Evolutionary conservation across 1,140 invertebrate genomes (phyloP).

Genomic region (Drosophila pruinosa): DNA sequence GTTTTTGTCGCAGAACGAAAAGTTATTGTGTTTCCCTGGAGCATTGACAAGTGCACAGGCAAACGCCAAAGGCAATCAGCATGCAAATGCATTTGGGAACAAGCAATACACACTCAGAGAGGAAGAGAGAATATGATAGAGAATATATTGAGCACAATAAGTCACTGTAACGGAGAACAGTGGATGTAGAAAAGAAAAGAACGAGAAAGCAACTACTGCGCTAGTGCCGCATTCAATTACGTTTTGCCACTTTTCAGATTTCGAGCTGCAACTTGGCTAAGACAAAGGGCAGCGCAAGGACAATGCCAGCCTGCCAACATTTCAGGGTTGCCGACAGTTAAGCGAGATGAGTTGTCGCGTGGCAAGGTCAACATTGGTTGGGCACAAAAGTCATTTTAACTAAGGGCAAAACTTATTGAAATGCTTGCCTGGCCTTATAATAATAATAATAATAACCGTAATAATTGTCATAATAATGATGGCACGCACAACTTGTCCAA

Average conservation of each 20-base stretch:
- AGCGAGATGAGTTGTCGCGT: neutral
- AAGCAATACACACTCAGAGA: neutral
- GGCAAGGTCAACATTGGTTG: conserved; percentile 45
- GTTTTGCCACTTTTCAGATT: conserved; percentile 30
- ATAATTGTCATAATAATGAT: conserved; percentile 20
- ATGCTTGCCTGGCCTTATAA: conserved; percentile 9
- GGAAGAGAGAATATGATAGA: neutral
- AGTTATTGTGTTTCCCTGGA: conserved; percentile 41
- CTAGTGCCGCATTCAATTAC: conserved; percentile 32
- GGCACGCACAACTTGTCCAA: conserved; percentile 27
- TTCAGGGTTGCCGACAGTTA: conserved; percentile 37
- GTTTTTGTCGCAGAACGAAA: conserved; percentile 18
- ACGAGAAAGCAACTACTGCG: conserved; percentile 3
- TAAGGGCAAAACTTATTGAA: conserved; percentile 18
- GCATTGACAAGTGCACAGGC: neutral
- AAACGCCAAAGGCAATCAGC: conserved; percentile 51
- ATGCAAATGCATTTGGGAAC: conserved; percentile 65
- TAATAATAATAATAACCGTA: conserved; percentile 14
- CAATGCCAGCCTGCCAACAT: conserved; percentile 49
- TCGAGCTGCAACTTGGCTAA: conserved; percentile 8
- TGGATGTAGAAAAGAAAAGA: conserved; percentile 1
- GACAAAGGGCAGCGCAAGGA: conserved; percentile 68
- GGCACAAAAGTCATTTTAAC: neutral
- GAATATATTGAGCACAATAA: conserved; percentile 52
- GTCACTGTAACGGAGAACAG: conserved; percentile 26